Conservation (phyloP, 2,113 vertebrate species). For the Haemorhous mexicanus region DNA sequence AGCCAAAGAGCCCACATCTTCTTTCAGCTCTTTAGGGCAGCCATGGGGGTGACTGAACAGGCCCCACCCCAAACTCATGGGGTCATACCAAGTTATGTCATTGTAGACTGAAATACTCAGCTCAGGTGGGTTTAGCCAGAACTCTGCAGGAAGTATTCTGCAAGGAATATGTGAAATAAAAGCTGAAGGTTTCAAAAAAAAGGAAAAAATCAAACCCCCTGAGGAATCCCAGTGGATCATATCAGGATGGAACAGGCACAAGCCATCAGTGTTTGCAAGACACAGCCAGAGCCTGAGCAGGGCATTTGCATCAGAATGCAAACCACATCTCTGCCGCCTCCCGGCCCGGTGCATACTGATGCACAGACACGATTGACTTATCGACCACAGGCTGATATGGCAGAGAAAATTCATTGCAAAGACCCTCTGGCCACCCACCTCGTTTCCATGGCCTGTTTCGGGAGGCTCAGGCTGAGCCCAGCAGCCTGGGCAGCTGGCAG, state of each 20-base stretch:
- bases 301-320: background rate
- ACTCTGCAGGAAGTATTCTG: background rate
- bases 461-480: background rate
- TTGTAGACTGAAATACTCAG: background rate
- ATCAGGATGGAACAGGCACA: background rate
- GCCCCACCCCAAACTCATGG: fast-evolving
- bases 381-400: background rate
- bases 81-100: background rate
- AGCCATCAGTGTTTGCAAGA: background rate
- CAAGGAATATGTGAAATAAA: background rate
- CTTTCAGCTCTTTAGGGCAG: background rate
- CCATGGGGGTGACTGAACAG: background rate
- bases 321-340: background rate
- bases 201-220: background rate
- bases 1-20: background rate
- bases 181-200: background rate
- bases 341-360: background rate
- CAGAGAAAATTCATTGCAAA: background rate
- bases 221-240: background rate
- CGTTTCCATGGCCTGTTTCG: background rate
- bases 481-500: background rate
- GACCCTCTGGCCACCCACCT: background rate
- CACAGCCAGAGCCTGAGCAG: background rate
- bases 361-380: background rate
- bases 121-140: background rate